These are phyloP conservation scores for Bemisia tabaci DNA, from an alignment of 1,140 invertebrate genomes.

Conservation along the genomic window DNA sequence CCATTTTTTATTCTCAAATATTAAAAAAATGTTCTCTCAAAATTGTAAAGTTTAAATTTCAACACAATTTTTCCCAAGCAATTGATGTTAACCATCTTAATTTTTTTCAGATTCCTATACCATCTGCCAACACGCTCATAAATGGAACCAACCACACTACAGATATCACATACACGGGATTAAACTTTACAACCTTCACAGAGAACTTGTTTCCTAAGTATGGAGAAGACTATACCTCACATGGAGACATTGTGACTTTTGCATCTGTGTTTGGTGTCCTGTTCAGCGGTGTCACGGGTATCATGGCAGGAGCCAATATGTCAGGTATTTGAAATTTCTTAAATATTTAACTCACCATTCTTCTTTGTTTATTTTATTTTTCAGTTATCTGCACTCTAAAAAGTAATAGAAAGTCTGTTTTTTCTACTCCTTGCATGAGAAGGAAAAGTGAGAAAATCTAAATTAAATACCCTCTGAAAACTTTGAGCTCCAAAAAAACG, in stretches of 20 bases:
- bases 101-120: slow-evolving; percentile 47
- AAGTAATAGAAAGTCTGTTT: too few relatives aligned
- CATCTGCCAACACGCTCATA: slow-evolving; percentile 49
- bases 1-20: too few relatives aligned
- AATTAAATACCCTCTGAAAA: too few relatives aligned
- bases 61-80: too few relatives aligned
- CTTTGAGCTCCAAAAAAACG: too few relatives aligned
- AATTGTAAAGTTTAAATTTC: too few relatives aligned
- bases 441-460: too few relatives aligned
- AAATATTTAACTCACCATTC: too few relatives aligned
- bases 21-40: too few relatives aligned
- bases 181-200: slow-evolving; percentile 52
- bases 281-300: slow-evolving; percentile 93
- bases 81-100: neutral
- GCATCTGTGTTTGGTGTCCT: slow-evolving; percentile 87
- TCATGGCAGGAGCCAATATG: slow-evolving; percentile 99
- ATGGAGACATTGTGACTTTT: slow-evolving; percentile 57
- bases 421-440: too few relatives aligned
- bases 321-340: slow-evolving; percentile 55
- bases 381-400: too few relatives aligned
- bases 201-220: slow-evolving; percentile 66
- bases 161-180: slow-evolving; percentile 59
- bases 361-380: slow-evolving; percentile 11
- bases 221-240: slow-evolving; percentile 67
- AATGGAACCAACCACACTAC: slow-evolving; percentile 35